phyloP scores from a whole-genome alignment of 2,797 vertebrate genomes.

The Erethizon dorsatum region DNA sequence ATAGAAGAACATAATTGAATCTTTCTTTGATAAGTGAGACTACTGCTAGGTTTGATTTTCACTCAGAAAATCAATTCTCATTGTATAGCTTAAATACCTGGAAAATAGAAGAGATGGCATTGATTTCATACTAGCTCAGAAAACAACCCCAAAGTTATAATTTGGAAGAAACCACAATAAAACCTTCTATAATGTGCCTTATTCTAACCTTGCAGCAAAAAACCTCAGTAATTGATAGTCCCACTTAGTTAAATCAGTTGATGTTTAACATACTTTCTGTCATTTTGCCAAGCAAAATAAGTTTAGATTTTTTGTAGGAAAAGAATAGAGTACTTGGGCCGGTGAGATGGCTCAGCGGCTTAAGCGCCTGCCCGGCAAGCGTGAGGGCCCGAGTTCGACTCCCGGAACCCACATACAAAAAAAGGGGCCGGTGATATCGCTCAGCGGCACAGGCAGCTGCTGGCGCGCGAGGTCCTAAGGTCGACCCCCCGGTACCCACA shows the following conservation, averaged over 20 bases:
- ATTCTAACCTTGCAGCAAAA: conserved; percentile 11
- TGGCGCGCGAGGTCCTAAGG: no score
- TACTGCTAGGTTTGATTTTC: conserved; percentile 61
- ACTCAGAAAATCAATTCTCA: conserved; percentile 76
- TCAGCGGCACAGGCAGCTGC: no score
- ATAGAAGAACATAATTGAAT: conserved; percentile 66
- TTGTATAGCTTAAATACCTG: conserved; percentile 61
- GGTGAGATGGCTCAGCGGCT: no score
- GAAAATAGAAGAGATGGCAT: conserved; percentile 62
- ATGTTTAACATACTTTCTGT: conserved; percentile 17
- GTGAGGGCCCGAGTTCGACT: no score
- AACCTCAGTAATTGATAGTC: neutral
- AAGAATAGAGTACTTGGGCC: neutral
- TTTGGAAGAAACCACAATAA: conserved; percentile 46
- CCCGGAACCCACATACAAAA: no score
- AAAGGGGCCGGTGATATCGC: no score
- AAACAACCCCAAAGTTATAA: conserved; percentile 56
- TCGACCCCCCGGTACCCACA: no score
- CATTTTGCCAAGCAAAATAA: conserved; percentile 67
- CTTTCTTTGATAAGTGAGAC: conserved; percentile 74
- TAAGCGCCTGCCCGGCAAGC: no score
- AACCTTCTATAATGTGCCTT: conserved; percentile 15
- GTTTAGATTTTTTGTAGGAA: conserved; percentile 9
- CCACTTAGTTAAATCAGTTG: neutral
- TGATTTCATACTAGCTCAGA: conserved; percentile 50